Percentiles rank a stretch among this genome's conserved stretches.
phyloP scores from a whole-genome alignment of 2,888 invertebrate species.

The Sympetrum striolatum region DNA sequence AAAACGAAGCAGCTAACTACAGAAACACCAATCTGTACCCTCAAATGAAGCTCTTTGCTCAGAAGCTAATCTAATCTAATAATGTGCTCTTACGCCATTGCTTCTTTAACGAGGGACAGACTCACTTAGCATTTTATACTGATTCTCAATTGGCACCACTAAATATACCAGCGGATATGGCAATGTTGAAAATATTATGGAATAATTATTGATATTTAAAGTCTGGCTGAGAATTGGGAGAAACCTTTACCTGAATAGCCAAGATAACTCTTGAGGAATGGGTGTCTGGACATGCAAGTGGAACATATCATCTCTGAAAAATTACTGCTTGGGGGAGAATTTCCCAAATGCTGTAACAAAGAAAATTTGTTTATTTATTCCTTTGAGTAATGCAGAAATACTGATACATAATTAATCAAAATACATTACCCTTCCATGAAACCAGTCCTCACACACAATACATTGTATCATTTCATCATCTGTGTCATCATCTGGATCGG shows the following conservation, averaged over 20 bases:
- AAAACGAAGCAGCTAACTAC: too few relatives aligned
- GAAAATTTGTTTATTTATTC: not conserved
- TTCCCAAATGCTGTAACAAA: constrained; percentile 68
- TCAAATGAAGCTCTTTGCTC: too few relatives aligned
- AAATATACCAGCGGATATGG: too few relatives aligned
- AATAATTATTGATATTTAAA: too few relatives aligned
- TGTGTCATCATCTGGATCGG: constrained; percentile 82
- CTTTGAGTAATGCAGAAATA: not conserved
- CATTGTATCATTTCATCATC: constrained; percentile 97
- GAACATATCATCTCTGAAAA: constrained; percentile 86
- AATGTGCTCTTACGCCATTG: too few relatives aligned
- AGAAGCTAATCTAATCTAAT: too few relatives aligned
- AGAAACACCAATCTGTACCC: too few relatives aligned
- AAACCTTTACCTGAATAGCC: constrained; percentile 49
- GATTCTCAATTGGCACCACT: too few relatives aligned
- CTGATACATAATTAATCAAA: not conserved
- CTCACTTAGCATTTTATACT: too few relatives aligned
- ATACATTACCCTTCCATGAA: constrained; percentile 75
- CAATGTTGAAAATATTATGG: too few relatives aligned
- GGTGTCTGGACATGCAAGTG: constrained; percentile 75
- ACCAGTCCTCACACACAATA: constrained; percentile 97
- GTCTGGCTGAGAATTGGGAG: too few relatives aligned
- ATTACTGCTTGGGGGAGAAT: constrained; percentile 64
- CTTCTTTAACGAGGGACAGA: too few relatives aligned
- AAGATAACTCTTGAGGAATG: constrained; percentile 77